phyloP scores from a whole-genome alignment of 1,140 invertebrate species.

The Caerostris extrusa region DNA sequence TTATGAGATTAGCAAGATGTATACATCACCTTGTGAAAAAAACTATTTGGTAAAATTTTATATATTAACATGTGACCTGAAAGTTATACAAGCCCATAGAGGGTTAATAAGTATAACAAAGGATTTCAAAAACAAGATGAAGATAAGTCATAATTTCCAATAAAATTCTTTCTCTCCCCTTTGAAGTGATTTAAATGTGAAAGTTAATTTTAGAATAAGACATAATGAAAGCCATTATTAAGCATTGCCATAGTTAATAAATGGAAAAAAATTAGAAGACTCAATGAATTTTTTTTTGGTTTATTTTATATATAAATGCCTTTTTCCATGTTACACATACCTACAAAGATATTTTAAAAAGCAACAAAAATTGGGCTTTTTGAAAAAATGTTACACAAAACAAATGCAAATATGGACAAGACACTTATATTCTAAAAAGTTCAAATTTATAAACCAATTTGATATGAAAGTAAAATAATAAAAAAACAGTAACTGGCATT shows the following conservation, averaged over 20 bases:
- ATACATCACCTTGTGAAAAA: no score
- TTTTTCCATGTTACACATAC: constrained; percentile 73
- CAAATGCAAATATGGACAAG: constrained; percentile 66
- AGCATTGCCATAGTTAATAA: no score
- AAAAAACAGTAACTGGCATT: constrained; percentile 30
- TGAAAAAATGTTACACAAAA: constrained; percentile 42
- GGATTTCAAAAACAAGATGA: no score
- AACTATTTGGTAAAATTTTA: no score
- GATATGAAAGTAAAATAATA: neutral
- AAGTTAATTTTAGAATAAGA: neutral
- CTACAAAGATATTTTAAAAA: constrained; percentile 63
- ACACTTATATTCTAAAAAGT: constrained; percentile 21
- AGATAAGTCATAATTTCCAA: no score
- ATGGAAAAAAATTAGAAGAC: neutral
- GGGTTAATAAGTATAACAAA: no score
- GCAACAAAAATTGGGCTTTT: constrained; percentile 63
- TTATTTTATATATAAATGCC: constrained; percentile 74
- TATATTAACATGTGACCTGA: no score
- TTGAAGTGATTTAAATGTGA: neutral
- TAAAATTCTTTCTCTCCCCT: no score
- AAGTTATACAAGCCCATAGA: no score
- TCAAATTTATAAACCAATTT: constrained; percentile 4
- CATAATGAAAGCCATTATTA: neutral
- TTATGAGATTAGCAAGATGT: no score
- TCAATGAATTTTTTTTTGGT: constrained; percentile 38